These are phyloP conservation scores for Pseudopodoces humilis DNA, from an alignment of 2,113 vertebrate species.

Conservation along the genomic window DNA sequence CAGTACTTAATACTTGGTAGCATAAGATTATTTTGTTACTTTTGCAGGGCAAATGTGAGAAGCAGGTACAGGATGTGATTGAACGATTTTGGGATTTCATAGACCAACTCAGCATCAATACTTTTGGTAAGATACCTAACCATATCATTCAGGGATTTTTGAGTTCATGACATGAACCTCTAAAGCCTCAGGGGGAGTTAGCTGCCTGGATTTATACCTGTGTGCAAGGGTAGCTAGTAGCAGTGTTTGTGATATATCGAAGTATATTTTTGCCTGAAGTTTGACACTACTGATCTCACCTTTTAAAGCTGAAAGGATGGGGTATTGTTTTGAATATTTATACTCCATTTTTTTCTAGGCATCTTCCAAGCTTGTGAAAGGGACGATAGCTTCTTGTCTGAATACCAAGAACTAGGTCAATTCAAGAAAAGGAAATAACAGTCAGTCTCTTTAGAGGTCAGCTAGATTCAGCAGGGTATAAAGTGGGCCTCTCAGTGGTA, in stretches of 20 bases:
- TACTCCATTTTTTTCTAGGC: not conserved
- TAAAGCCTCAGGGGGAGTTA: not conserved
- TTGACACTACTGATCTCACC: not conserved
- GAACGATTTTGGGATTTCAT: constrained; percentile 98
- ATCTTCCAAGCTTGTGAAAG: not conserved
- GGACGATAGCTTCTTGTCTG: not conserved
- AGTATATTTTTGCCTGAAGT: not conserved
- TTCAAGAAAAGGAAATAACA: not conserved
- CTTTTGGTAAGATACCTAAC: constrained; percentile 81
- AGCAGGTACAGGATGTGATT: constrained; percentile 96
- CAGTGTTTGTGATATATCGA: not conserved
- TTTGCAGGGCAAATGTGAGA: constrained; percentile 93
- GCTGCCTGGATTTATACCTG: not conserved
- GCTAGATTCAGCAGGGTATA: not conserved
- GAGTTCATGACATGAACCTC: not conserved
- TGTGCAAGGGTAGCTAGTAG: not conserved
- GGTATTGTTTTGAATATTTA: not conserved
- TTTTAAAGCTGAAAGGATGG: not conserved
- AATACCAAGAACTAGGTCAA: not conserved
- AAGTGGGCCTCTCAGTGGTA: not conserved
- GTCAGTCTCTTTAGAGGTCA: not conserved
- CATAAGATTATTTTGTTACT: not conserved
- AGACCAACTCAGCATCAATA: constrained; percentile 97
- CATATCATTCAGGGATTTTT: not conserved
- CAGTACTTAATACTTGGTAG: not conserved